Base-by-base conservation (phyloP, 2,888 invertebrate genomes). In the Erynnis tages region DNA sequence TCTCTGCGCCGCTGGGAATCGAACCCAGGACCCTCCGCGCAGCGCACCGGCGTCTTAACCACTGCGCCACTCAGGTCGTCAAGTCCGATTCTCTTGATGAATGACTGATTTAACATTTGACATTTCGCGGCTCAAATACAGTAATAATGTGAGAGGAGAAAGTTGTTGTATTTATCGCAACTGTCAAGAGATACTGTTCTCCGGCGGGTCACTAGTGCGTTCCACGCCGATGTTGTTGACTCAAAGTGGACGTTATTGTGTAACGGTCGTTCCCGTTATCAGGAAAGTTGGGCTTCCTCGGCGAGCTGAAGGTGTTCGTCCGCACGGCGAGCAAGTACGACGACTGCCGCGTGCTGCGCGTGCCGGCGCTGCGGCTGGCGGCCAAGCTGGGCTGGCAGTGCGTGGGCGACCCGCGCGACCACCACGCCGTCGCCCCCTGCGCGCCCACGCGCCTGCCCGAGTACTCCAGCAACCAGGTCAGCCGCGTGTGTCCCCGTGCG, bases 301-400 rank as follows among this genome's bases (percentile, higher is more conserved):
- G 98, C 1, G 96, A 98, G 72, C 65, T 99, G 54, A 97, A 98
- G 80, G 96, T 99, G 65, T 97, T 95, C 70, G 97, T 98, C 1
- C 92, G 98, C 53, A 99, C 99, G 0, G 99, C 99, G 0, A 98
- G 98, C 55, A 98, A 99, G 79, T 99, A 99, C 86, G 99, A 99
- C 82, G 99, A 99, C 83, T 98, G 98, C 73, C 94, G 97, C 45
- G 91, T 99, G 59, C 83, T 99, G 25, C 96, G 97, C 71, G 91
- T 99, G 62, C 99, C 99, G 0, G 95, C 95, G 69, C 91, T 99
- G 34, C 94, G 95, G 63, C 90, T 98, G 43, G 93, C 93, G 10
- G 92, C 96, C 8, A 95, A 96, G 73, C 87, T 98, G 61, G 93
- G 94, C 63, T 99, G 98, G 99, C 91, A 94, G 54, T 98, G 98